A percentile compares a stretch with the other conserved stretches of the same genome.
Evolutionary conservation across 2,797 vertebrate genomes (phyloP).

Genomic region (Platalea minor): DNA sequence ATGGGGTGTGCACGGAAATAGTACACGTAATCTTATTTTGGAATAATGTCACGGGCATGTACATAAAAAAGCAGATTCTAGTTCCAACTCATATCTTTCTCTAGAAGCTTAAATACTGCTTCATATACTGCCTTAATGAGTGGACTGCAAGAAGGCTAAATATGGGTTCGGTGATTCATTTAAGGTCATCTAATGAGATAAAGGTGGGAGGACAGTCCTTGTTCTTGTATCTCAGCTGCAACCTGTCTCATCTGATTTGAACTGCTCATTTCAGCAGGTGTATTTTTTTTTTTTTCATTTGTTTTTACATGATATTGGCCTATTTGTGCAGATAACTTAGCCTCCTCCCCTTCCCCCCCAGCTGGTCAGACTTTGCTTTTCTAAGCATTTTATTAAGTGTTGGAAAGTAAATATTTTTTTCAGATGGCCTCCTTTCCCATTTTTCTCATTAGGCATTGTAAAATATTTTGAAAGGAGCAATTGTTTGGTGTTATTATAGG

Average conservation of each 20-base stretch:
- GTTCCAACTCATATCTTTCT: background rate
- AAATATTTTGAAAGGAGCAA: background rate
- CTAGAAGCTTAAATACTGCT: background rate
- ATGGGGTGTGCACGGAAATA: background rate
- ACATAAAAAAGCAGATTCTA: background rate
- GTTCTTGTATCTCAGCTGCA: background rate
- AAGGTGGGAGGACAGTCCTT: background rate
- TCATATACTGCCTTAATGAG: fast-evolving
- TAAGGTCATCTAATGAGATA: background rate
- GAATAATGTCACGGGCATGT: background rate
- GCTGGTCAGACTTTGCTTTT: background rate
- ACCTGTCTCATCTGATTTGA: background rate
- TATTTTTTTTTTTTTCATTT: background rate
- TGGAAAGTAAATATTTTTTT: background rate
- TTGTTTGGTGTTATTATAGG: background rate
- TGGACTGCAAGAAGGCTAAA: background rate
- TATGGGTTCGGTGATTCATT: background rate
- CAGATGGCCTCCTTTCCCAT: background rate
- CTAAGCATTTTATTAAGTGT: background rate
- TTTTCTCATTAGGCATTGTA: background rate
- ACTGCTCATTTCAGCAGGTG: background rate
- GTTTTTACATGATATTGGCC: background rate
- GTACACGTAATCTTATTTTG: background rate
- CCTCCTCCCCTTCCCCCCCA: background rate
- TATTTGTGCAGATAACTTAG: background rate